A percentile compares a stretch with the other conserved stretches of the same genome.
These are phyloP conservation scores for Oreotrochilus melanogaster DNA, from an alignment of 2,113 vertebrate genomes.

Conservation along the genomic window DNA sequence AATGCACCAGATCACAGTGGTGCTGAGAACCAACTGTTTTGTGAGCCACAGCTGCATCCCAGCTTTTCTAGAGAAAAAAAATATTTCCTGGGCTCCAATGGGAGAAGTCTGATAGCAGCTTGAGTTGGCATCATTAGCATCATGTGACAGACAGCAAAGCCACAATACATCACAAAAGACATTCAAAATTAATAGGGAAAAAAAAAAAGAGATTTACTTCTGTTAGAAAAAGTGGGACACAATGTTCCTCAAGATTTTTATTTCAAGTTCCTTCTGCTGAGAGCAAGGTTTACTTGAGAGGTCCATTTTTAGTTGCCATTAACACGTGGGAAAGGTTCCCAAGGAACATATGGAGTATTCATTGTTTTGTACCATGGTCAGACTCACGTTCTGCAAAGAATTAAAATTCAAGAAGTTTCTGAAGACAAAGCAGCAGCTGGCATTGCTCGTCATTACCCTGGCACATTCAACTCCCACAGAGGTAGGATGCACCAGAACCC, in stretches of 20 bases:
- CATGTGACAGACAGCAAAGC: neutral
- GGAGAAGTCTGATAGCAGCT: neutral
- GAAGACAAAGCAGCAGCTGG: constrained; percentile 61
- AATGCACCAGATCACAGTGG: neutral
- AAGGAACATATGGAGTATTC: constrained; percentile 38
- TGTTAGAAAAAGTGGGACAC: constrained; percentile 34
- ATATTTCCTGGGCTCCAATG: neutral
- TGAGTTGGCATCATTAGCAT: neutral
- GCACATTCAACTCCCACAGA: neutral
- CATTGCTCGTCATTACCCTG: constrained; percentile 6
- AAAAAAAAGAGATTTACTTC: neutral
- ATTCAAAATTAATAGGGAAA: neutral
- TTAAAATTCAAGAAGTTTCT: constrained; percentile 50
- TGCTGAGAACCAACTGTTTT: neutral
- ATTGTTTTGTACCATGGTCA: constrained; percentile 42
- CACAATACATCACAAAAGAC: neutral
- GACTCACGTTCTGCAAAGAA: constrained; percentile 55
- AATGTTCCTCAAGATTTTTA: constrained; percentile 35
- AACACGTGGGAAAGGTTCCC: constrained; percentile 32
- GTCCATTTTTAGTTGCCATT: constrained; percentile 44
- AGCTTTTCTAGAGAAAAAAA: neutral
- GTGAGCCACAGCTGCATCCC: neutral
- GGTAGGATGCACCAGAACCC: neutral
- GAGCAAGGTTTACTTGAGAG: constrained; percentile 22
- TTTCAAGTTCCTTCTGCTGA: neutral